Evolutionary conservation across 2,888 invertebrate species (phyloP), one percentile per base, ranked within the genome.

Genomic region (Agonopterix heracliana): DNA sequence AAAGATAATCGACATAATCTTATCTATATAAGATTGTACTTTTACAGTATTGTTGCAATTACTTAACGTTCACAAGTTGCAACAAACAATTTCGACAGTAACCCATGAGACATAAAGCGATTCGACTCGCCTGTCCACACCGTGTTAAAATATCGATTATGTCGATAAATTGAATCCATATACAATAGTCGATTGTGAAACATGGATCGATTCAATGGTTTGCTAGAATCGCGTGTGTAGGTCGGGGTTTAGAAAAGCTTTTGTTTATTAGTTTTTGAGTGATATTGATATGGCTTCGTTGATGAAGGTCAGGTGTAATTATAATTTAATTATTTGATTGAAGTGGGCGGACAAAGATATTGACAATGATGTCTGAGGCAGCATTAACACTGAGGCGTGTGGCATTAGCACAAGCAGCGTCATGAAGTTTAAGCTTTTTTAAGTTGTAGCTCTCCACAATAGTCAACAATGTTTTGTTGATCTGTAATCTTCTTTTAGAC

Each of bases 131-230:
- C 12, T 34, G 44, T 44, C 44, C 9, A 10, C 44, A 17, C 45
- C 7, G n/a, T 13, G 12, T 45, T 34, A 26, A 26, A 26, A 26
- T 26, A 26, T 26, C 26, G 26, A 36, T 17, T 11, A 40, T 46
- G 12, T 46, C 46, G 46, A 46, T 46, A 35, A 46, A 40, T 26
- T 26, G 8, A 12, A 11, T 41, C 41, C 13, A 41, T 41, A 11
- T n/a, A 36, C 46, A 41, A 46, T 46, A 13, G 17, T 40, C 38
- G 35, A 26, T 26, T 11, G 46, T 35, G 38, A 46, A 46, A 46
- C 40, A 40, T 46, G 17, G 45, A 40, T 40, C 40, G 17, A 34
- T 5, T 36, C 45, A 10, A 13, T 9, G 13, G 3, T 2, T 12
- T 9, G 46, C 46, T 34, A 40, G 46, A 13, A 12, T 36, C 38